phyloP scores from a whole-genome alignment of 2,888 invertebrate genomes.

The Catonia carolina region DNA sequence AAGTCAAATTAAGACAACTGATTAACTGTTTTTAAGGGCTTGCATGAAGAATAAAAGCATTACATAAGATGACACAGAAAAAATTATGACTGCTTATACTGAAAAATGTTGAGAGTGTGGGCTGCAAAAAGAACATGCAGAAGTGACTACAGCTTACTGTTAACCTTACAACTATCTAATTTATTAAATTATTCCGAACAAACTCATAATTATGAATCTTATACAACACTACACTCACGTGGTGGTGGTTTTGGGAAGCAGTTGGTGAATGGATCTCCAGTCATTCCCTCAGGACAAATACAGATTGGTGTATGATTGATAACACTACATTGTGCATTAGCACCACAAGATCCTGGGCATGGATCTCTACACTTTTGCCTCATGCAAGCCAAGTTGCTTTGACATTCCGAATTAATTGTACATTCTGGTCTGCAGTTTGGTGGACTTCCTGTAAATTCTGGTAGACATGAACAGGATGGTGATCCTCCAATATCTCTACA shows the following conservation, averaged over 20 bases:
- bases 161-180: too few species aligned
- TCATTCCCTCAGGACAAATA: slow-evolving; percentile 61
- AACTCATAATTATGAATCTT: too few species aligned
- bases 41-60: too few species aligned
- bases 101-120: too few species aligned
- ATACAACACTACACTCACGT: slow-evolving; percentile 46
- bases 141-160: too few species aligned
- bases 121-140: too few species aligned
- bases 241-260: slow-evolving; percentile 54
- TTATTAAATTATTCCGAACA: too few species aligned
- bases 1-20: too few species aligned
- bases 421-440: slow-evolving; percentile 73
- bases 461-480: slow-evolving; percentile 57
- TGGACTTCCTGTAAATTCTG: slow-evolving; percentile 60
- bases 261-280: slow-evolving; percentile 69
- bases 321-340: slow-evolving; percentile 49
- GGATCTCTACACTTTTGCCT: slow-evolving; percentile 52
- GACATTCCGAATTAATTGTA: slow-evolving; percentile 59
- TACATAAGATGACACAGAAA: too few species aligned
- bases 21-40: too few species aligned
- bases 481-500: slow-evolving; percentile 57
- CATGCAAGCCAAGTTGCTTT: slow-evolving; percentile 49
- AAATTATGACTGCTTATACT: too few species aligned
- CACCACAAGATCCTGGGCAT: slow-evolving; percentile 51
- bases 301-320: slow-evolving; percentile 68